Evolutionary conservation across 2,888 invertebrate species (phyloP), one percentile per base, ranked within the genome.

Genomic region (Strigamia transsilvanica): DNA sequence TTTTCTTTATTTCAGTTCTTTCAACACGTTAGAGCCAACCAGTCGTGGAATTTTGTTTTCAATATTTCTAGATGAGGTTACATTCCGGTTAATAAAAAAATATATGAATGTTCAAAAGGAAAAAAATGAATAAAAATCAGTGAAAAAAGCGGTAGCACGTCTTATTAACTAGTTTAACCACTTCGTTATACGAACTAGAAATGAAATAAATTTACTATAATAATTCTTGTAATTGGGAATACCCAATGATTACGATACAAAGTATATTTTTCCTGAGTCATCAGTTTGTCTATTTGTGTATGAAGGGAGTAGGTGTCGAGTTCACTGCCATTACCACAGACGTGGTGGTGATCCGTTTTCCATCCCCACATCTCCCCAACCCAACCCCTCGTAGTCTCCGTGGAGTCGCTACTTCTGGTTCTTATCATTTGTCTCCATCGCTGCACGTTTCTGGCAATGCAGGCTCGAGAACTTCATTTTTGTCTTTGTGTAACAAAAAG

Each of bases 1-100:
- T 34, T 5, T 34, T 34, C 34, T 34, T 34, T 34, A 34, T 34
- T 38, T 6, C 38, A 38, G 1, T 46, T 46, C n/a, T 13, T 13
- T 46, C 46, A 15, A 46, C 46, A 15, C 13, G 5, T 42, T 13
- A n/a, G 46, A 46, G 46, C n/a, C 46, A 46, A 46, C 46, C 12
- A 46, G 46, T 46, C n/a, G 46, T 46, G 46, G 46, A 46, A 46
- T n/a, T 46, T 46, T 46, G 46, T 46, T 46, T 46, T 46, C 46
- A 46, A 46, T 46, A 46, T 46, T 46, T 46, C 15, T n/a, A 46
- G n/a, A 46, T 46, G 46, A 46, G 46, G 38, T 38, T 46, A 46
- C 13, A 46, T n/a, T 46, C 46, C n/a, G 46, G 46, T 46, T 46
- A 46, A 46, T 46, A n/a, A 46, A 46, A 46, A 46, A 46, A 46